Evolutionary conservation across 1,140 invertebrate species (phyloP), one percentile per base, ranked within the genome.

Genomic region (Lordiphosa stackelbergi): DNA sequence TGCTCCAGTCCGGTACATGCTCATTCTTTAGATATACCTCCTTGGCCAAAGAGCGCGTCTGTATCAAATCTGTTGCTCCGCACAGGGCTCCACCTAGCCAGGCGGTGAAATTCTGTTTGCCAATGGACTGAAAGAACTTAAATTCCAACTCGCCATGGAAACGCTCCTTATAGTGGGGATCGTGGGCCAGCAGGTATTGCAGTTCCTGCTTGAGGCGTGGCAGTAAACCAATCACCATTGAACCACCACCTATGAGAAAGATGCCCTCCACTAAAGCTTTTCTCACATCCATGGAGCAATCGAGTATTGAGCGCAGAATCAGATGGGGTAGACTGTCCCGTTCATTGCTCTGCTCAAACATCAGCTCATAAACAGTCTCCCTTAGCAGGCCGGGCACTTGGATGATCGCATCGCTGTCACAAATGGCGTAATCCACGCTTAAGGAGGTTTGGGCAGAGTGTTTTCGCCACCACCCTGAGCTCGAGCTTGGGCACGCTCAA

Each of bases 81-180:
- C 95, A 94, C 61, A 98, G 92, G 10, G 96, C 92, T 51, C 95
- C 94, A 85, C 95, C 95, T 8, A 96, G 88, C 96, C 96, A 97
- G 22, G 92, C 91, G 5, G 93, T 92, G 84, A 93, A 97, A 89
- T 97, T 97, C 48, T 94, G 92, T 84, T 95, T 94, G 37, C 92
- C 92, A 5, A 95, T 95, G 13, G 93, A 88, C 9, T 89, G 89
- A 78, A 96, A 95, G 78, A 96, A 94, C 58, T 91, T 89, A 10
- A 95, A 83, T 66, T 91, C 90, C 13, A 95, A 88, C 3, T 86
- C 55, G 4, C 77, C 71, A 41, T 86, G 78, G 1, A 86, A 83
- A 60, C 91, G 90, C 0, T 91, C 88, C 7, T 90, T 88, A 81
- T 96, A 96, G 12, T 90, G 74, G 19, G 90, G 88, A 47, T 90